These are phyloP conservation scores for Bombus vancouverensis DNA, from an alignment of 1,140 invertebrate species.

Conservation along the genomic window DNA sequence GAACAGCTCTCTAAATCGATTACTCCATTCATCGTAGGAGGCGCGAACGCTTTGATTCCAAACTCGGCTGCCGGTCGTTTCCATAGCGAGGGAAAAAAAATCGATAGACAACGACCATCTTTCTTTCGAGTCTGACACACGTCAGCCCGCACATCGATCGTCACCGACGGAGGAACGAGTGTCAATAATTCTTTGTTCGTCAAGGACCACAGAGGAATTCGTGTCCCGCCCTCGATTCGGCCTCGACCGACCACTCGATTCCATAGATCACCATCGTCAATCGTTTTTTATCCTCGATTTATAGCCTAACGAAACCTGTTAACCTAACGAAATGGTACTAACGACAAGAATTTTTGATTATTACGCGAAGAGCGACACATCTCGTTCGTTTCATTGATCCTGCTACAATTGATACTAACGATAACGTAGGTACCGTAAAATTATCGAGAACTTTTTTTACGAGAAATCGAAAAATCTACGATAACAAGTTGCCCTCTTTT, in stretches of 20 bases:
- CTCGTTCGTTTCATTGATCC: neutral
- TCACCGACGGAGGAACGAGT: slow-evolving; percentile 1
- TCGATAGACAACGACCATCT: slow-evolving; percentile 34
- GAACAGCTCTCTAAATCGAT: slow-evolving; percentile 25
- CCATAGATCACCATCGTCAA: slow-evolving; percentile 1
- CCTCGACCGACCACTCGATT: neutral
- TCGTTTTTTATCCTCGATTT: neutral
- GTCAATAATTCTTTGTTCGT: slow-evolving; percentile 54
- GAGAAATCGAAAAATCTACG: neutral
- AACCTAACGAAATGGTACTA: neutral
- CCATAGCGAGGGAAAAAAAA: slow-evolving; percentile 1
- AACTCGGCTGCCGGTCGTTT: slow-evolving; percentile 1
- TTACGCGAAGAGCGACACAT: neutral
- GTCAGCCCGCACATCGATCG: slow-evolving; percentile 43
- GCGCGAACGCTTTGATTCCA: slow-evolving; percentile 27
- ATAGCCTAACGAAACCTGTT: neutral
- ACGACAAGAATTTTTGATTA: neutral
- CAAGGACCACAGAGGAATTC: slow-evolving; percentile 15
- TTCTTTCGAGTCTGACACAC: slow-evolving; percentile 36
- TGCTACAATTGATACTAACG: too few relatives aligned
- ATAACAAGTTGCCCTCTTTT: neutral
- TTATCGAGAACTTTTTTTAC: neutral
- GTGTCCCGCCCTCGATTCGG: neutral
- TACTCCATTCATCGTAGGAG: slow-evolving; percentile 1
- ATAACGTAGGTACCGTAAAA: too few relatives aligned